phyloP scores from a whole-genome alignment of 2,888 invertebrate species.

The Gerosis bhagava region DNA sequence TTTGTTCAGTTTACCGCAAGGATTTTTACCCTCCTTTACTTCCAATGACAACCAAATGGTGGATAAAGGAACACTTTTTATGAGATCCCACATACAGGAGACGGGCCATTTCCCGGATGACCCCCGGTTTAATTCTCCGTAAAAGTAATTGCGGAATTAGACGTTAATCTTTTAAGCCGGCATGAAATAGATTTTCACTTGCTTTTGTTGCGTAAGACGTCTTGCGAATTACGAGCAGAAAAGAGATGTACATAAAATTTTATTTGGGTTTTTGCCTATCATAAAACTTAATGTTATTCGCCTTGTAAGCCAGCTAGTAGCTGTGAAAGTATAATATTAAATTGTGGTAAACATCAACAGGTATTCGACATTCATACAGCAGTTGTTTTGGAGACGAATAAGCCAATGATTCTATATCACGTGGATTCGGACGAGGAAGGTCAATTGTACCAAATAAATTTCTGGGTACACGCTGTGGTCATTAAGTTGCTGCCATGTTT shows the following conservation, averaged over 20 bases:
- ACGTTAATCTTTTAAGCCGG: constrained; percentile 14
- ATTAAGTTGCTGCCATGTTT: constrained; percentile 91
- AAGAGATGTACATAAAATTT: constrained; percentile 8
- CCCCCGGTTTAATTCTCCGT: constrained; percentile 12
- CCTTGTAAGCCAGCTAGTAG: too few species aligned
- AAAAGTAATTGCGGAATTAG: constrained; percentile 19
- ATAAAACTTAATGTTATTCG: constrained; percentile 5
- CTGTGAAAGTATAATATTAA: background rate
- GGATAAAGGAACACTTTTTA: constrained; percentile 5
- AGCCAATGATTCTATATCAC: constrained; percentile 71
- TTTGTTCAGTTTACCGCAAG: constrained; percentile 1
- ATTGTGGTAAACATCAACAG: constrained; percentile 40
- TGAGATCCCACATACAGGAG: constrained; percentile 5
- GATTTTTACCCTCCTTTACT: constrained; percentile 1
- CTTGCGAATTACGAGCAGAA: constrained; percentile 7
- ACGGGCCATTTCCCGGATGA: constrained; percentile 8
- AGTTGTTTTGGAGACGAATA: constrained; percentile 73
- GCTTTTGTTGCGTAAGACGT: constrained; percentile 6
- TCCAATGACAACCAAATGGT: constrained; percentile 3
- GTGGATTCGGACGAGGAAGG: constrained; percentile 81
- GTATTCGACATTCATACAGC: constrained; percentile 77
- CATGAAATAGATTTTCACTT: constrained; percentile 12
- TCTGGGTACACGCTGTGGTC: constrained; percentile 91
- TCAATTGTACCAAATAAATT: constrained; percentile 86
- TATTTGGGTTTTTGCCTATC: constrained; percentile 3